Evolutionary conservation across 1,140 invertebrate species (phyloP).

Genomic region (Tetranychus urticae): DNA sequence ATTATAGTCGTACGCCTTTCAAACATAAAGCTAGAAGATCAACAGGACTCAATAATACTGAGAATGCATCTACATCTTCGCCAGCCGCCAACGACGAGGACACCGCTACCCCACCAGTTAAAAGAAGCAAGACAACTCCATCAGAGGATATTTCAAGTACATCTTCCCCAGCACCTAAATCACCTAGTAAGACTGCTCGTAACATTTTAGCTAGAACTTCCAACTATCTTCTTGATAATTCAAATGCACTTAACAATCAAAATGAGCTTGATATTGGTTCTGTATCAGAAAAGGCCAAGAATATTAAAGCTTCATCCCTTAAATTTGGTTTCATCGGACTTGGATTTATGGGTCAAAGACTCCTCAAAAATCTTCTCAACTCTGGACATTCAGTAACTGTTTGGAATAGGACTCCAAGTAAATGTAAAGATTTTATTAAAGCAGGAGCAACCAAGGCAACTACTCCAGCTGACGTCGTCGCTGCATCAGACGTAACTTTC

Average conservation of each 20-base stretch:
- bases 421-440: slow-evolving; percentile 53
- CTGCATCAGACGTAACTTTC: slow-evolving; percentile 74
- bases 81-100: neutral
- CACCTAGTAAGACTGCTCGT: slow-evolving; percentile 1
- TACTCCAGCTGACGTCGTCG: slow-evolving; percentile 76
- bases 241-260: neutral
- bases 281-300: slow-evolving; percentile 38
- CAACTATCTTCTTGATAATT: slow-evolving; percentile 4
- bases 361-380: slow-evolving; percentile 80
- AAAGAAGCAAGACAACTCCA: neutral
- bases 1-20: slow-evolving; percentile 11
- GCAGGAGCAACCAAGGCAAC: slow-evolving; percentile 43
- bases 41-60: neutral
- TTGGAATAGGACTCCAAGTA: slow-evolving; percentile 75
- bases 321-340: slow-evolving; percentile 85
- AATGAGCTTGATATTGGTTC: neutral
- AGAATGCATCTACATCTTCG: neutral
- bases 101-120: neutral
- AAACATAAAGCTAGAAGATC: slow-evolving; percentile 2
- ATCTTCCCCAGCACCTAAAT: neutral
- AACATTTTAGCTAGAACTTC: slow-evolving; percentile 4
- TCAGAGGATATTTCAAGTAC: neutral
- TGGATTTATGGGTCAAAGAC: slow-evolving; percentile 84
- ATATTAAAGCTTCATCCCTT: slow-evolving; percentile 57
- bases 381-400: slow-evolving; percentile 77